Evolutionary conservation across 2,888 invertebrate species (phyloP), one percentile per base, ranked within the genome.

Genomic region (Ramazzottius varieornatus): DNA sequence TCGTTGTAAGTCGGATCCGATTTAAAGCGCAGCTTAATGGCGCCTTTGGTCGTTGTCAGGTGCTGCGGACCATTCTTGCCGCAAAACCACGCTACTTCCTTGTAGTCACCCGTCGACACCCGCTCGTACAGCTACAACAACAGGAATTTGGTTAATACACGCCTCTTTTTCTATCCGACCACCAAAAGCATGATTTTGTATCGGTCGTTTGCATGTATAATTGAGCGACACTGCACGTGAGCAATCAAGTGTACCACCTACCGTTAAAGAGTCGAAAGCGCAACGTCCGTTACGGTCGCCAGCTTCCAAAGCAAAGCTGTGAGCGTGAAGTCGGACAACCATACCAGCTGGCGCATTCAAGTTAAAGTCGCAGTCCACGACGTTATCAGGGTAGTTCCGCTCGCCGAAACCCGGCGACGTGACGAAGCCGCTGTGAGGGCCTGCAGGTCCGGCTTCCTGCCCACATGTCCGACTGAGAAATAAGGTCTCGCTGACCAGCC

Each of bases 271-370:
- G 54, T 54, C 54, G 29, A 54, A 54, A 24, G 54, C 54, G 29
- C 54, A 54, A 4, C 54, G 54, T 54, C 54, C 54, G 54, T 54
- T 54, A 4, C 54, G 54, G 54, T 54, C 54, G 24, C 54, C 54
- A 29, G 54, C 54, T 24, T 54, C 54, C 29, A 54, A 29, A 29
- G 20, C 24, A 24, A 54, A 54, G 29, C 54, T 54, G n/a, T 54
- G 16, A 8, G 54, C 8, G 54, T 54, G 20, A 24, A 54, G 24
- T 8, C 54, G 54, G 16, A 54, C 54, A 4, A 54, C 54, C 54
- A 54, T n/a, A 54, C 54, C 54, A 24, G 54, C 54, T 29, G 54
- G 54, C 24, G 54, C 54, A 24, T 54, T 54, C 16, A 54, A 54
- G 54, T 13, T 54, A 24, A 54, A 54, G 29, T 54, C 54, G 29